These are phyloP conservation scores for Phoxinus phoxinus DNA, from an alignment of 2,113 vertebrate genomes.

Conservation along the genomic window DNA sequence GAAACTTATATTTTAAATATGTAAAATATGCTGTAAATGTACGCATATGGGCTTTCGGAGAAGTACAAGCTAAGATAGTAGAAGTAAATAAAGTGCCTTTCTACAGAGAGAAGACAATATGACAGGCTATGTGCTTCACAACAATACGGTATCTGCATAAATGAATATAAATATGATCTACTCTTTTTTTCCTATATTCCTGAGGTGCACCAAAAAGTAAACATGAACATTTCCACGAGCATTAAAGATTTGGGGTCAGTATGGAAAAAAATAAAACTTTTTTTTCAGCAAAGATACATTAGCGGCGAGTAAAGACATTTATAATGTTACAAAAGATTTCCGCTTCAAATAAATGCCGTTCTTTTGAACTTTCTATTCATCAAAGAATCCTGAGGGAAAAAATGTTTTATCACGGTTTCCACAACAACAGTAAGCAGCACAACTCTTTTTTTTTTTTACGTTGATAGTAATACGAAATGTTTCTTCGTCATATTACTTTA, in stretches of 20 bases:
- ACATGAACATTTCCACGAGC: background rate
- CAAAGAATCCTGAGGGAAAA: background rate
- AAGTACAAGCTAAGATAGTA: background rate
- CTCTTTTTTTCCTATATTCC: background rate
- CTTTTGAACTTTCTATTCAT: background rate
- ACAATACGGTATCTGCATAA: background rate
- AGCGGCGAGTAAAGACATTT: background rate
- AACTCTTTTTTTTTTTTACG: no score
- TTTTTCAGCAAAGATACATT: background rate
- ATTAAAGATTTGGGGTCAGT: background rate
- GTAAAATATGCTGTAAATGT: no score
- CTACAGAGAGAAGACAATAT: background rate
- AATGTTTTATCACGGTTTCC: no score
- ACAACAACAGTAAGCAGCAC: no score
- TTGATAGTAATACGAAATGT: no score
- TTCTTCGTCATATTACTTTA: no score
- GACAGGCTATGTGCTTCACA: background rate
- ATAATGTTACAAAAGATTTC: background rate
- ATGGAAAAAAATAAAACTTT: background rate
- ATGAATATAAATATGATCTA: background rate
- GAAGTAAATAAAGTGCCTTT: background rate
- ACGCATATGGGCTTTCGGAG: no score
- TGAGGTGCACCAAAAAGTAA: background rate
- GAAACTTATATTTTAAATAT: background rate
- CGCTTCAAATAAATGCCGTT: background rate